These are phyloP conservation scores for Campoletis raptor DNA, from an alignment of 2,888 invertebrate species.

Conservation along the genomic window DNA sequence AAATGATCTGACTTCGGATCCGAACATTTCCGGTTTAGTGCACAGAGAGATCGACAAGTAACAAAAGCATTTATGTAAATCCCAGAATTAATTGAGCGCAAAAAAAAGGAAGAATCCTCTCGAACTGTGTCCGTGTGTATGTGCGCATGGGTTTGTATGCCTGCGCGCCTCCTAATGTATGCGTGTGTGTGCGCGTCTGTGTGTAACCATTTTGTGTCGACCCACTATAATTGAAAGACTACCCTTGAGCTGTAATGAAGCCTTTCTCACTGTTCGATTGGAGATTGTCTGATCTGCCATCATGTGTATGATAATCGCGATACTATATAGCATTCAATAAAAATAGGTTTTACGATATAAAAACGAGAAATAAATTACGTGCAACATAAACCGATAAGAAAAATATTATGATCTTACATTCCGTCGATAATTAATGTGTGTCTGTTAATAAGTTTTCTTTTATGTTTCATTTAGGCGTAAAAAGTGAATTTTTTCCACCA, in stretches of 20 bases:
- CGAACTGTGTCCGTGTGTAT: not conserved
- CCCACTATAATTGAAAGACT: conserved; percentile 21
- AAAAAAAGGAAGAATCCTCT: conserved; percentile 20
- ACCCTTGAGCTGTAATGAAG: conserved; percentile 50
- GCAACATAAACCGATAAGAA: not conserved
- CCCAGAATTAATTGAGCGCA: conserved; percentile 28
- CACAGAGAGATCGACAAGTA: conserved; percentile 10
- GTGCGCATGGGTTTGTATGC: not conserved
- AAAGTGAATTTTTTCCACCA: not conserved
- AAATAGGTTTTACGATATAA: not conserved
- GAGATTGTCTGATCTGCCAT: conserved; percentile 1
- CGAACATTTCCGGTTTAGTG: conserved; percentile 27
- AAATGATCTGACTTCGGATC: conserved; percentile 1
- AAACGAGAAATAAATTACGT: not conserved
- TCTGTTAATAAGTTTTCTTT: not conserved
- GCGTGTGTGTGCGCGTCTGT: not conserved
- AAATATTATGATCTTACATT: not conserved
- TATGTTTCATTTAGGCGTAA: not conserved
- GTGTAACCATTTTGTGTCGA: not conserved
- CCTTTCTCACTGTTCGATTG: conserved; percentile 27
- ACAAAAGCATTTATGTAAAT: conserved; percentile 56
- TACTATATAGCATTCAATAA: not conserved
- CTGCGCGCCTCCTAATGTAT: not conserved
- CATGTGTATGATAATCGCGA: conserved; percentile 17
- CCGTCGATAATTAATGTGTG: not conserved